These are phyloP conservation scores for Tetranychus piercei DNA, from an alignment of 2,888 invertebrate genomes.

Conservation along the genomic window DNA sequence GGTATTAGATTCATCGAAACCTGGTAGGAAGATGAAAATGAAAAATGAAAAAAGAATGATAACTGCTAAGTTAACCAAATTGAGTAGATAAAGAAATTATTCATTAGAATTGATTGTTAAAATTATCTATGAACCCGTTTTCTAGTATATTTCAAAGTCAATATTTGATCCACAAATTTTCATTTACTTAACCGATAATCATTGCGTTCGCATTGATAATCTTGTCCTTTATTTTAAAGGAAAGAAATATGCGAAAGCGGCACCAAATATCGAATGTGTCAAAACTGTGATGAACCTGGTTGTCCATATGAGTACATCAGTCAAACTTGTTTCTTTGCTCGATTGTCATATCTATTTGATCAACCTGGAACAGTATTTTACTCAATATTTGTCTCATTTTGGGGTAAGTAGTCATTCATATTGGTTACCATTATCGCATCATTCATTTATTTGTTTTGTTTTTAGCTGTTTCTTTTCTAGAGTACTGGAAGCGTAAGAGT, in stretches of 20 bases:
- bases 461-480: not conserved
- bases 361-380: conserved; percentile 42
- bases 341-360: conserved; percentile 40
- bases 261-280: conserved; percentile 36
- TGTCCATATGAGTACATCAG: conserved; percentile 40
- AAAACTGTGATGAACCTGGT: conserved; percentile 39
- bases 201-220: too few relatives aligned
- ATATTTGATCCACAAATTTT: too few relatives aligned
- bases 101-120: too few relatives aligned
- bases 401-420: conserved; percentile 35
- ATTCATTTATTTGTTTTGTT: conserved; percentile 23
- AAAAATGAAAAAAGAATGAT: too few relatives aligned
- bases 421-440: not conserved
- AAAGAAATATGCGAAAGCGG: conserved; percentile 36
- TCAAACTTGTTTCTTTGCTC: conserved; percentile 39
- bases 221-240: conserved; percentile 16
- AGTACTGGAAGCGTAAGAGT: conserved; percentile 41
- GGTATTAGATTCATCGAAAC: too few relatives aligned
- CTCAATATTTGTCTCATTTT: conserved; percentile 40
- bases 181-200: too few relatives aligned
- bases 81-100: too few relatives aligned
- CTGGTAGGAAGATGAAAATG: too few relatives aligned
- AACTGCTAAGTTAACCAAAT: too few relatives aligned
- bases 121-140: too few relatives aligned
- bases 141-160: too few relatives aligned